Evolutionary conservation across 2,113 vertebrate genomes (phyloP), one percentile per base, ranked within the genome.

Genomic region (Pantherophis guttatus): DNA sequence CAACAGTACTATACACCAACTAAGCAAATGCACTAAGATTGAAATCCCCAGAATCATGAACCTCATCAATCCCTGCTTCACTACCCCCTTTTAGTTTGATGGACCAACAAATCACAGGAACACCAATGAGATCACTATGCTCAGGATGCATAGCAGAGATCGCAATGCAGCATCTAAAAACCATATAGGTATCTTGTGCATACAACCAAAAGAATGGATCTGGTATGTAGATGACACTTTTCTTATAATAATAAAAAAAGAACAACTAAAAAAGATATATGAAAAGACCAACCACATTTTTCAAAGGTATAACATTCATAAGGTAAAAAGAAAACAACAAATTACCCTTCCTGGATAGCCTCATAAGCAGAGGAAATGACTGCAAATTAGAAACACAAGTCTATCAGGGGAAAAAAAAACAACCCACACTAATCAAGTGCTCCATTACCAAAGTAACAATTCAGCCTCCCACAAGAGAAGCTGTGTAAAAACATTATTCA

Each of bases 401-500:
- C 29, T 70, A n/a, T n/a, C 13, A 0, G 10, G 0, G 2, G 10
- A 0, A 8, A 29, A n/a, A n/a, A 65, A 70, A 15, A 15, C 29
- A 65, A 65, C n/a, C 65, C 65, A 70, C 12, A 70, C 5, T 70
- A n/a, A 70, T 70, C 29, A 70, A 70, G 12, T 70, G 62, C 62
- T 70, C 62, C 29, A 70, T 70, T 70, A 70, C 29, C 12, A 15
- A 70, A 70, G 12, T 33, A 70, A 70, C 29, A 70, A 33, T 12
- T 70, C 29, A 70, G 33, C 65, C 13, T 70, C 65, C 29, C 65
- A 70, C 65, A 33, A 33, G n/a, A 62, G 65, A 15, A 17, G 29
- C 29, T 70, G 65, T 15, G 65, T 70, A 33, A 70, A 33, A 33
- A n/a, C 65, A 33, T 70, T n/a, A 33, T 70, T 70, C 29, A 33